Conservation (phyloP, 2,113 vertebrate genomes). For the Chiloscyllium plagiosum region DNA sequence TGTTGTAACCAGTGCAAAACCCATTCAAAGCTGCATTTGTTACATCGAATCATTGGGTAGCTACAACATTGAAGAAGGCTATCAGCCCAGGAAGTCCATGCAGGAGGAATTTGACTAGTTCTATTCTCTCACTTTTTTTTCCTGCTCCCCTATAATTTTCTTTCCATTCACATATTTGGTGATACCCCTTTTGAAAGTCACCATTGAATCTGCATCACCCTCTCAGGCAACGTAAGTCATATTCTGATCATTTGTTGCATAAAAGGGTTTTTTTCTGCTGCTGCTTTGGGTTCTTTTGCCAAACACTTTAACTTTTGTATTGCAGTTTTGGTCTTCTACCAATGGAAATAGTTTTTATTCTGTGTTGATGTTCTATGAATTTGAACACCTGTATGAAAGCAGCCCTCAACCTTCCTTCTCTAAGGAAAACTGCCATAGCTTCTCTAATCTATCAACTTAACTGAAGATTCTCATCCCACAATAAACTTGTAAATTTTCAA, state of each 20-base stretch:
- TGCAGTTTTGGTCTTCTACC: neutral
- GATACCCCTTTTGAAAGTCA: too few relatives aligned
- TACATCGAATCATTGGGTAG: neutral
- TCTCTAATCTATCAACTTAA: neutral
- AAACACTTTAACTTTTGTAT: neutral
- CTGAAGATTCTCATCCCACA: neutral
- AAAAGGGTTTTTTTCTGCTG: neutral
- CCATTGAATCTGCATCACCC: neutral
- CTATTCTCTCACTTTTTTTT: too few relatives aligned
- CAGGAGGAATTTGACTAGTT: too few relatives aligned
- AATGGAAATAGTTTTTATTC: neutral
- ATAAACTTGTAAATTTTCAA: neutral
- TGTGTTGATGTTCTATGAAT: neutral
- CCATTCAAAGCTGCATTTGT: neutral
- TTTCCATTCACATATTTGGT: too few relatives aligned
- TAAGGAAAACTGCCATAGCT: neutral
- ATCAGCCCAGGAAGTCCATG: too few relatives aligned
- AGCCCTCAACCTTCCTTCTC: neutral
- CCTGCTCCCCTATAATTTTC: too few relatives aligned
- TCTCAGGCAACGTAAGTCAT: neutral
- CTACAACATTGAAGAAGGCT: neutral
- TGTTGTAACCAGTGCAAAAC: neutral
- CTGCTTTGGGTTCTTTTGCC: neutral
- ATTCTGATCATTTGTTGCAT: neutral
- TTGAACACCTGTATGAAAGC: neutral